Conservation (phyloP, 2,888 invertebrate genomes). For the Cryptus viduatorius region DNA sequence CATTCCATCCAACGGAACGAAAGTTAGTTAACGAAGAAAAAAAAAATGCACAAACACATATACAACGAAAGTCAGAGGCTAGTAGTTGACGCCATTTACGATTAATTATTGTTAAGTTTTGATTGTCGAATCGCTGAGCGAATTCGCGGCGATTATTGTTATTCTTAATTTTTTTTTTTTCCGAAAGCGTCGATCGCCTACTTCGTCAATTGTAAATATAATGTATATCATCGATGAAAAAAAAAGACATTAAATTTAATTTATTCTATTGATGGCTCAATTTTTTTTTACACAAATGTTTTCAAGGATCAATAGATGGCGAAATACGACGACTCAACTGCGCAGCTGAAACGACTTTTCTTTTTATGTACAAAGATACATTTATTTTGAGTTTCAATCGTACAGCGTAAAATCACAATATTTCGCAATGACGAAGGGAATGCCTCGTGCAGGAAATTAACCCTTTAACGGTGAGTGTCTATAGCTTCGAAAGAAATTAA, state of each 20-base stretch:
- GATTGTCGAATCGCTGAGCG: conserved; percentile 59
- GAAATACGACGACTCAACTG: background rate
- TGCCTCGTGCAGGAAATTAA: conserved; percentile 18
- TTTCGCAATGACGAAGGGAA: conserved; percentile 12
- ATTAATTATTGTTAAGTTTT: conserved; percentile 50
- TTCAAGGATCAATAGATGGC: background rate
- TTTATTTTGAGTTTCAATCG: conserved; percentile 41
- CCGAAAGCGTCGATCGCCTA: conserved; percentile 57
- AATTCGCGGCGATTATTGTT: conserved; percentile 53
- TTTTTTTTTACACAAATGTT: conserved; percentile 15
- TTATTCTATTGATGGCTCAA: conserved; percentile 75
- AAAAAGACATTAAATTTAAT: conserved; percentile 77
- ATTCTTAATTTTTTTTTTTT: conserved; percentile 15
- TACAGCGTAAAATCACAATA: conserved; percentile 51
- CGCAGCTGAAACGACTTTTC: background rate
- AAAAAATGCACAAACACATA: conserved; percentile 11
- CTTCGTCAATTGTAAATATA: conserved; percentile 76
- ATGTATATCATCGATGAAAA: conserved; percentile 71
- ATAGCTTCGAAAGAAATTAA: background rate
- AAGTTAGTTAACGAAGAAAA: conserved; percentile 9
- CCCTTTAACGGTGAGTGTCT: background rate
- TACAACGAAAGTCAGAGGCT: conserved; percentile 31
- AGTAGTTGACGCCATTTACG: conserved; percentile 46
- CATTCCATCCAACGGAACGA: conserved; percentile 78
- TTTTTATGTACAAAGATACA: conserved; percentile 49